phyloP scores from a whole-genome alignment of 2,797 vertebrate genomes.

The Amphiprion clarkii region DNA sequence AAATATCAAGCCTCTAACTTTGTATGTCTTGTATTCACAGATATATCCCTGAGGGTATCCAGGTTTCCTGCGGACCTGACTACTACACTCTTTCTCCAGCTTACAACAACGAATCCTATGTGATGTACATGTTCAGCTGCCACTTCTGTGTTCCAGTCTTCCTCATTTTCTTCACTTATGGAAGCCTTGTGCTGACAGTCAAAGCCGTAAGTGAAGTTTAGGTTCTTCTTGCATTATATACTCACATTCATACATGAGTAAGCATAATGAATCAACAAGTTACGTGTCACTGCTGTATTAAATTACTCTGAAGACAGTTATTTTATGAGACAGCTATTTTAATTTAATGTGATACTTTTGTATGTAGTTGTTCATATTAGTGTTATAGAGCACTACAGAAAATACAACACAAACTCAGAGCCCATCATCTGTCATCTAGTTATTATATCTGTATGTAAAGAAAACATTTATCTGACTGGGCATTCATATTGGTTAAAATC shows the following conservation, averaged over 20 bases:
- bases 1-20: not conserved
- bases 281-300: too few relatives aligned
- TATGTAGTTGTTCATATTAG: not conserved
- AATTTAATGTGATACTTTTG: not conserved
- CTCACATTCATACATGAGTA: too few relatives aligned
- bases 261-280: too few relatives aligned
- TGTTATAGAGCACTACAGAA: not conserved
- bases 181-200: conserved; percentile 87
- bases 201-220: conserved; percentile 80
- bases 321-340: not conserved
- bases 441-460: too few relatives aligned
- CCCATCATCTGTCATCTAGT: too few relatives aligned
- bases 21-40: conserved; percentile 60
- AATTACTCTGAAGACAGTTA: too few relatives aligned
- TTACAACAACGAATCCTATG: conserved; percentile 88
- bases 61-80: conserved; percentile 88
- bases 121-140: conserved; percentile 86
- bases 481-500: too few relatives aligned
- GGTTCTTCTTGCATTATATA: too few relatives aligned
- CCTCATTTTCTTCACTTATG: conserved; percentile 88
- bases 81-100: conserved; percentile 87
- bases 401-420: too few relatives aligned
- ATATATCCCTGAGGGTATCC: conserved; percentile 88
- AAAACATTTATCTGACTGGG: too few relatives aligned
- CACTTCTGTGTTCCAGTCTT: conserved; percentile 84